Evolutionary conservation across 2,113 vertebrate genomes (phyloP).

Genomic region (Nyctereutes procyonoides): DNA sequence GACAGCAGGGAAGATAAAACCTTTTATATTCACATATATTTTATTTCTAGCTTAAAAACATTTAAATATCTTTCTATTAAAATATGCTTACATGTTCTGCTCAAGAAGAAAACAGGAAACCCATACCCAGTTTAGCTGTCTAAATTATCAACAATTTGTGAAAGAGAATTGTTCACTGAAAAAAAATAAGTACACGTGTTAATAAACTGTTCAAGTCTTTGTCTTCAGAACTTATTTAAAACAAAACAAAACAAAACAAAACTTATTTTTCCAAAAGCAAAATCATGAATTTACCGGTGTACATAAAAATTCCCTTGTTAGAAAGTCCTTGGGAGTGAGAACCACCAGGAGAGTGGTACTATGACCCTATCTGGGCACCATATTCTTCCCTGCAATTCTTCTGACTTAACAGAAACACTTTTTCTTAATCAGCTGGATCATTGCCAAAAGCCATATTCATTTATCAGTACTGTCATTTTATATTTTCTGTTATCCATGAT

Average conservation of each 20-base stretch:
- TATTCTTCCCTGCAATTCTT: constrained; percentile 21
- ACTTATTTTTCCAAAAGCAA: constrained; percentile 42
- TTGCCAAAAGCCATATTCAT: background rate
- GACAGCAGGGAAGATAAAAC: constrained; percentile 82
- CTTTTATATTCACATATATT: constrained; percentile 79
- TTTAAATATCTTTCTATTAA: constrained; percentile 74
- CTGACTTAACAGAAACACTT: background rate
- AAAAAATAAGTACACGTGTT: constrained; percentile 2
- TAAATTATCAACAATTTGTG: constrained; percentile 77
- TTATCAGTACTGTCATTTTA: background rate
- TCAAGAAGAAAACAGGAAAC: constrained; percentile 76
- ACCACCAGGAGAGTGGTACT: background rate
- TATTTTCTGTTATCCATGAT: background rate
- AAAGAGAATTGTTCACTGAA: constrained; percentile 56
- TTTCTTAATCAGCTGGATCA: constrained; percentile 4
- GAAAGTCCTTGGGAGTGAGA: background rate
- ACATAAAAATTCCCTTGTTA: background rate
- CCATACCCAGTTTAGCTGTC: constrained; percentile 74
- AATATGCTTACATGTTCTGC: constrained; percentile 75
- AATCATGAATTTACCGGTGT: background rate
- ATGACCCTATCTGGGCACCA: background rate
- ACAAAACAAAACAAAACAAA: background rate
- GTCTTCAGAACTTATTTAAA: constrained; percentile 32
- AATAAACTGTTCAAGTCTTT: constrained; percentile 9
- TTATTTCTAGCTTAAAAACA: constrained; percentile 79